Evolutionary conservation across 2,888 invertebrate genomes (phyloP).

Genomic region (Leptodirus hochenwartii): DNA sequence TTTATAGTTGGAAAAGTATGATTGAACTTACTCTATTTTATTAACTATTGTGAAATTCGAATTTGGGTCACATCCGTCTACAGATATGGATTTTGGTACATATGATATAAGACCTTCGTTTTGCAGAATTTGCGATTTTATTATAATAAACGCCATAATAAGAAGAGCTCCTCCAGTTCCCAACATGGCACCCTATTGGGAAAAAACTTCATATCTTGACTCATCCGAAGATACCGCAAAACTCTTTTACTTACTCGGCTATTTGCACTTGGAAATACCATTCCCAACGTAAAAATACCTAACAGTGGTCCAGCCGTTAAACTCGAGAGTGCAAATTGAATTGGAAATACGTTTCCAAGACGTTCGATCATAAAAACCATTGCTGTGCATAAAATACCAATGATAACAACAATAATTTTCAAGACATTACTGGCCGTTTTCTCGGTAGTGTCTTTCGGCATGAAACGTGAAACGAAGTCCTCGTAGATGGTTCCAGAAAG

Average conservation of each 20-base stretch:
- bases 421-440: conserved; percentile 29
- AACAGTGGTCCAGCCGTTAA: conserved; percentile 42
- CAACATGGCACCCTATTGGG: no score
- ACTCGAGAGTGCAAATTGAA: conserved; percentile 39
- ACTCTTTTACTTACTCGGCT: conserved; percentile 28
- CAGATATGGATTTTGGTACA: conserved; percentile 14
- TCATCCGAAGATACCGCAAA: no score
- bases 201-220: no score
- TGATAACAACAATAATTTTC: conserved; percentile 19
- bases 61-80: conserved; percentile 16
- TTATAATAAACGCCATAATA: no score
- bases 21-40: no score
- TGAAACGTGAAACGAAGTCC: conserved; percentile 10
- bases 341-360: conserved; percentile 46
- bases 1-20: no score
- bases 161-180: no score
- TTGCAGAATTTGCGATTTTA: no score
- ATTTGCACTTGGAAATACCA: conserved; percentile 41
- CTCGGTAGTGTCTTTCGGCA: conserved; percentile 30
- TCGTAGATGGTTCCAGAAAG: conserved; percentile 32
- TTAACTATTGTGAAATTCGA: conserved; percentile 12
- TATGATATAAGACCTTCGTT: conserved; percentile 14
- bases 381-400: conserved; percentile 31
- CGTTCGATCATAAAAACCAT: conserved; percentile 37
- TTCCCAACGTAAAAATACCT: conserved; percentile 44